Evolutionary conservation across 2,113 vertebrate genomes (phyloP).

Genomic region (Xenopus tropicalis): UCB_Xtro_10.0 CM004447.2:45727001-45727500

Average conservation of each 20-base stretch:
- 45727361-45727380: not conserved
- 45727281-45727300: not conserved
- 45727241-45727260: not conserved
- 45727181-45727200: conserved; percentile 38
- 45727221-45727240: not conserved
- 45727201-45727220: conserved; percentile 46
- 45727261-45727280: not conserved
- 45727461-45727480: too few species aligned
- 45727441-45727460: too few species aligned
- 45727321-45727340: not conserved
- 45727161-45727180: conserved; percentile 31
- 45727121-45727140: conserved; percentile 46
- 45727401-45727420: not conserved
- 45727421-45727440: too few species aligned
- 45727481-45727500: too few species aligned
- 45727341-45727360: not conserved
- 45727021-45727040: conserved; percentile 68
- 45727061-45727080: not conserved
- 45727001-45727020: conserved; percentile 69
- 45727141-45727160: conserved; percentile 47
- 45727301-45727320: not conserved
- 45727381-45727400: not conserved
- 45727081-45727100: conserved; percentile 52
- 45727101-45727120: not conserved
- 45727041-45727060: conserved; percentile 58